phyloP scores from a whole-genome alignment of 1,140 invertebrate genomes.

The Drosophila tropicalis region DNA sequence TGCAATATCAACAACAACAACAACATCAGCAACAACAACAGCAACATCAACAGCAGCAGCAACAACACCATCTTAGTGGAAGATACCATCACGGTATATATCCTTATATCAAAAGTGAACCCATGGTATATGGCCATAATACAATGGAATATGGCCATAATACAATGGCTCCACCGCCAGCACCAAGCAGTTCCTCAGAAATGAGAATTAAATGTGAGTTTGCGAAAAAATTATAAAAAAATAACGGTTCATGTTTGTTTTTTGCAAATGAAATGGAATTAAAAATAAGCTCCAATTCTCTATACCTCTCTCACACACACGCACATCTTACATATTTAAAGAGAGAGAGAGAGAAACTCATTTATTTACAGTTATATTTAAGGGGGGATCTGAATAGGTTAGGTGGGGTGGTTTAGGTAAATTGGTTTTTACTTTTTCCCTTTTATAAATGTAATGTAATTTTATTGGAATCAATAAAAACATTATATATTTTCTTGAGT shows the following conservation, averaged over 20 bases:
- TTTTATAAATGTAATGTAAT: slow-evolving; percentile 55
- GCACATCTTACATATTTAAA: neutral
- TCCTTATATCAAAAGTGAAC: slow-evolving; percentile 73
- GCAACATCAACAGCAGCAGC: slow-evolving; percentile 39
- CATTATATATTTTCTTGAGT: slow-evolving; percentile 56
- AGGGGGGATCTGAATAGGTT: slow-evolving; percentile 4
- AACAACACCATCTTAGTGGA: slow-evolving; percentile 47
- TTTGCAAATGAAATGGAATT: neutral
- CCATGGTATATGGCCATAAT: slow-evolving; percentile 49
- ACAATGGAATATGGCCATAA: slow-evolving; percentile 54
- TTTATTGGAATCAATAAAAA: slow-evolving; percentile 74
- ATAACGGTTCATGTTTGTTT: slow-evolving; percentile 2
- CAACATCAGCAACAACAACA: slow-evolving; percentile 47
- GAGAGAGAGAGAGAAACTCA: slow-evolving; percentile 8
- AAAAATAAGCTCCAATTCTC: slow-evolving; percentile 25
- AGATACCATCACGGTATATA: slow-evolving; percentile 61
- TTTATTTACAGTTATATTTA: slow-evolving; percentile 34
- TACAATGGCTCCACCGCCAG: slow-evolving; percentile 69
- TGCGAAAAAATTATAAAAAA: slow-evolving; percentile 5
- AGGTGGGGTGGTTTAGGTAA: slow-evolving; percentile 4
- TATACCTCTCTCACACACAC: slow-evolving; percentile 19
- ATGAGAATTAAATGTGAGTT: slow-evolving; percentile 76
- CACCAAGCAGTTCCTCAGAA: slow-evolving; percentile 55
- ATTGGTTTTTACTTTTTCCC: slow-evolving; percentile 31
- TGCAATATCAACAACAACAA: slow-evolving; percentile 71